A percentile compares a stretch with the other conserved stretches of the same genome.
These are phyloP conservation scores for Dysidea cf. avara DNA, from an alignment of 37 sponge, comb jelly and placozoan genomes.

Conservation along the genomic window DNA sequence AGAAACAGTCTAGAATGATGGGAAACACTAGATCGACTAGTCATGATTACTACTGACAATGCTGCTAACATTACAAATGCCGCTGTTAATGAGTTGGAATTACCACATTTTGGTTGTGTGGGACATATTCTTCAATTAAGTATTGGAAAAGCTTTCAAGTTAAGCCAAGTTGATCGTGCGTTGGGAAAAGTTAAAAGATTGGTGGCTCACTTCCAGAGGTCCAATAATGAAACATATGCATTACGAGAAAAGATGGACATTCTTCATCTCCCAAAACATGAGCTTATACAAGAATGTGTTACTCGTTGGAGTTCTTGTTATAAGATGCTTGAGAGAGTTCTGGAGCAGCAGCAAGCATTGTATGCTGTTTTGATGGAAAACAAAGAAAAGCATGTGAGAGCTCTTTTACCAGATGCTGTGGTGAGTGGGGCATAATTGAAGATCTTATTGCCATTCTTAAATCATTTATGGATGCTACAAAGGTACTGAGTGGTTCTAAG, in stretches of 20 bases:
- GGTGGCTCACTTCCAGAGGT: neutral
- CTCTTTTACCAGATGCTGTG: neutral
- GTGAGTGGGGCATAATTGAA: neutral
- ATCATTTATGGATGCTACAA: slow-evolving; percentile 3
- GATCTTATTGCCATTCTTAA: neutral
- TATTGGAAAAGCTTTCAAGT: too few species aligned
- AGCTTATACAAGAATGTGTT: neutral
- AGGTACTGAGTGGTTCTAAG: slow-evolving; percentile 7
- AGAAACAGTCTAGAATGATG: too few species aligned
- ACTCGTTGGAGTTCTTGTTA: neutral
- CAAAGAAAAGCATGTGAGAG: too few species aligned
- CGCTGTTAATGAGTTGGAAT: too few species aligned
- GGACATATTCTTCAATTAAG: too few species aligned
- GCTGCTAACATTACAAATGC: too few species aligned
- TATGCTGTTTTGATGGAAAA: too few species aligned
- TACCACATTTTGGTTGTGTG: too few species aligned
- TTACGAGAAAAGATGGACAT: neutral
- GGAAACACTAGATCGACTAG: neutral
- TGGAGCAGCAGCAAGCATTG: too few species aligned
- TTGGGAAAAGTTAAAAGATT: neutral
- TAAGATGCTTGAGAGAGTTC: too few species aligned
- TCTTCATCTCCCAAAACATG: neutral
- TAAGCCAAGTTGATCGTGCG: neutral
- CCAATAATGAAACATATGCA: neutral
- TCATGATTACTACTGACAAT: too few species aligned